Base-by-base conservation (phyloP, 2,797 vertebrate species). In the Macrochelys suwanniensis region DNA sequence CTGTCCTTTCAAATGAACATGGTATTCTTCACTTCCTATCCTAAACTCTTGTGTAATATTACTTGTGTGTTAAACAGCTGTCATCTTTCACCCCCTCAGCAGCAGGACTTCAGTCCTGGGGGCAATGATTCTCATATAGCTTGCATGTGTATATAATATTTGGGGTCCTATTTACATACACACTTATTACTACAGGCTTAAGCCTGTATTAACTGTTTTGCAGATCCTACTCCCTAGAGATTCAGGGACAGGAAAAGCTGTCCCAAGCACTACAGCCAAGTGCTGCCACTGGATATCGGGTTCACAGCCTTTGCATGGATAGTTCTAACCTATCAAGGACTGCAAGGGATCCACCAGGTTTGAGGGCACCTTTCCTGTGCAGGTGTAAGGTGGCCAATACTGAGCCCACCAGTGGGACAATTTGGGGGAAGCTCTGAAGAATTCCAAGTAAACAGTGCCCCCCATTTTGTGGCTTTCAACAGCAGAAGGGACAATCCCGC, bases 121-220 rank as follows among this genome's bases (percentile, higher is more conserved):
- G 79, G 82, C 54, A 82, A 7, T 15, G 42, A 1, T 42, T 83
- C 42, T 89, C 56, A 78, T 21, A 50, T 9, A 26, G 23, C 57
- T 59, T 1, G 11, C n/a, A 23, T 0, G 5, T 16, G 23, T 0
- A 0, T 11, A 49, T 6, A 79, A 42, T 59, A 68, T 68, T n/a
- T 68, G 65, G 15, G 16, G 5, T n/a, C n/a, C n/a, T 68, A 68
- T 37, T 25, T 37, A 68, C 16, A 68, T n/a, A n/a, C 33, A 10
- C 33, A n/a, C 8, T 65, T 19, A n/a, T 33, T 59, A 28, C 33
- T 15, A 85, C 61, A 9, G 92, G 57, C 25, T 83, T 61, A 71
- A 51, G 45, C 8, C n/a, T 79, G 82, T 37, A 88, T 0, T 42
- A 42, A 54, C 47, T 56, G 88, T 28, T 84, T 51, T 76, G 71